Percentiles rank a stretch among this genome's conserved stretches.
Conservation (phyloP, 2,888 invertebrate species). For the Polietes domitor region DNA sequence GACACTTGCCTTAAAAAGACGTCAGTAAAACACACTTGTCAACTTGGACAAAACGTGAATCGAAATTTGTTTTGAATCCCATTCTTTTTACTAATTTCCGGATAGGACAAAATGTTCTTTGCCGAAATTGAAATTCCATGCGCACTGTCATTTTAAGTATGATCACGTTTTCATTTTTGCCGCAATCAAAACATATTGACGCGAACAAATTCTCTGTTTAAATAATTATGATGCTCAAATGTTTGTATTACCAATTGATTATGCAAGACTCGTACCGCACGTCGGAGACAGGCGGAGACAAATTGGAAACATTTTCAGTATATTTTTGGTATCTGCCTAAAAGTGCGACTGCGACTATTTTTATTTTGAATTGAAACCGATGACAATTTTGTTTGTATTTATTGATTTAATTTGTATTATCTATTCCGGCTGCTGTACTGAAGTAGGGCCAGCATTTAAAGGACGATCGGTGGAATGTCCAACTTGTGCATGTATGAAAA, state of each 20-base stretch:
- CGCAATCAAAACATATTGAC: too few relatives aligned
- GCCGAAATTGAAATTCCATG: conserved; percentile 17
- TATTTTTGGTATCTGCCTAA: background rate
- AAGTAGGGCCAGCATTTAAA: too few relatives aligned
- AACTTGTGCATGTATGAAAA: too few relatives aligned
- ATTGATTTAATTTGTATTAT: too few relatives aligned
- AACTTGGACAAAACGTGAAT: background rate
- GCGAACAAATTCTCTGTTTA: background rate
- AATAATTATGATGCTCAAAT: conserved; percentile 20
- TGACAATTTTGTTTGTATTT: too few relatives aligned
- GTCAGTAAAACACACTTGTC: conserved; percentile 20
- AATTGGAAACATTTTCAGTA: background rate
- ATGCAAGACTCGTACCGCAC: conserved; percentile 8
- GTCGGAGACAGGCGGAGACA: background rate
- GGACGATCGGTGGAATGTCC: too few relatives aligned
- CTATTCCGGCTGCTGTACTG: too few relatives aligned
- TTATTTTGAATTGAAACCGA: background rate
- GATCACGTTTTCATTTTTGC: conserved; percentile 16
- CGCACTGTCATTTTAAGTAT: conserved; percentile 13
- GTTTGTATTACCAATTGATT: background rate
- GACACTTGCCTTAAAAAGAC: background rate
- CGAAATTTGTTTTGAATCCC: background rate
- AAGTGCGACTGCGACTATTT: background rate
- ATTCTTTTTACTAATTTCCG: conserved; percentile 12
- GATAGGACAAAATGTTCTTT: background rate